Percentiles rank a stretch among this genome's conserved stretches.
These are phyloP conservation scores for Otolemur crassicaudatus DNA, from an alignment of 2,797 vertebrate genomes.

Conservation along the genomic window DNA sequence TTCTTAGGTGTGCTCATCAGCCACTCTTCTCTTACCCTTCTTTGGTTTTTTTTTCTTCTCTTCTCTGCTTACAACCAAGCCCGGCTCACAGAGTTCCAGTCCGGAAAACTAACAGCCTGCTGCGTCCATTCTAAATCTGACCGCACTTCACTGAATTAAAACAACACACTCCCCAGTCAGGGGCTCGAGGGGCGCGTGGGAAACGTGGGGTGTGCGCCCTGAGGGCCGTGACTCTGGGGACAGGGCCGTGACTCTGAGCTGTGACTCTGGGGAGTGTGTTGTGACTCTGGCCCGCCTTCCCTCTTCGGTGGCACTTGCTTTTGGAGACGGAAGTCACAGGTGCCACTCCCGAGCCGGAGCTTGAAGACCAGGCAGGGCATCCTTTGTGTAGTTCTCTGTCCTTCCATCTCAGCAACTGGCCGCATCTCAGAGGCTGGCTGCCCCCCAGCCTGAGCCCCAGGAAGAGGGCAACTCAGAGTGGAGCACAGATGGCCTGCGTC, in stretches of 20 bases:
- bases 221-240: too few relatives aligned
- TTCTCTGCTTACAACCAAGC: neutral
- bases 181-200: neutral
- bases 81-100: neutral
- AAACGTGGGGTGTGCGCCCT: too few relatives aligned
- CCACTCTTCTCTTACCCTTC: neutral
- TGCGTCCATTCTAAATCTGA: constrained; percentile 2
- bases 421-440: neutral
- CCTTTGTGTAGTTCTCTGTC: neutral
- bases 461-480: neutral
- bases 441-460: neutral
- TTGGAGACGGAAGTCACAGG: neutral
- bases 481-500: neutral
- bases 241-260: too few relatives aligned
- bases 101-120: neutral
- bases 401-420: neutral
- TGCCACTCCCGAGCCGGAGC: too few relatives aligned
- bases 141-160: neutral
- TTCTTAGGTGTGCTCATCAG: neutral
- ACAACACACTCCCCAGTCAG: neutral
- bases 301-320: neutral
- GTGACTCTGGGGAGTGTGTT: too few relatives aligned
- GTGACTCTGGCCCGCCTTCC: neutral
- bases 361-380: neutral
- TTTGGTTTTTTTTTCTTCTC: neutral